phyloP scores from a whole-genome alignment of 2,797 vertebrate genomes.

The Anguilla megastoma region DNA sequence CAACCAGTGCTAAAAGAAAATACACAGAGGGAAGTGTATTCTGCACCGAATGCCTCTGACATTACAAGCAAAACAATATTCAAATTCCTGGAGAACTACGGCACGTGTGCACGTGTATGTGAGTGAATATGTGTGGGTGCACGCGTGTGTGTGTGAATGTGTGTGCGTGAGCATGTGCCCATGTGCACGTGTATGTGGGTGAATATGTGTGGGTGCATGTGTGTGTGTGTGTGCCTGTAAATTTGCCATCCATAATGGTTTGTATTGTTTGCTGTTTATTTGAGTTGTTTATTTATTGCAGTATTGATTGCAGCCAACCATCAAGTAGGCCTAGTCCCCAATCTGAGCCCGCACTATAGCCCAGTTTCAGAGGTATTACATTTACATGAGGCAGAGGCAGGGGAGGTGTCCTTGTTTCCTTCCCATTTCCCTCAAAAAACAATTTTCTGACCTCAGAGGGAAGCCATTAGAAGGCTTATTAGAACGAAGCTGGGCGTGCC shows the following conservation, averaged over 20 bases:
- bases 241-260: background rate
- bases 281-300: constrained; percentile 12
- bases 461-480: constrained; percentile 21
- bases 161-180: background rate
- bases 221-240: background rate
- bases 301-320: constrained; percentile 30
- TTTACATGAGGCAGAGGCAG: background rate
- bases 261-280: background rate
- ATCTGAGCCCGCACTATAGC: background rate
- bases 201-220: background rate
- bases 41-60: constrained; percentile 44
- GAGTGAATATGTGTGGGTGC: background rate
- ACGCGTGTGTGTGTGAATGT: background rate
- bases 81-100: constrained; percentile 38
- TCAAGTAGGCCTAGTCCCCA: constrained; percentile 9
- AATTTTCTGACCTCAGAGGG: background rate
- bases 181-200: background rate
- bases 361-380: background rate
- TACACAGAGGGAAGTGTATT: constrained; percentile 58
- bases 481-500: background rate
- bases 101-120: background rate
- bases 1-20: constrained; percentile 63
- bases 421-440: background rate
- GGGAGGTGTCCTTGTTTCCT: background rate
- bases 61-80: constrained; percentile 46